Evolutionary conservation across 2,113 vertebrate genomes (phyloP).

Genomic region (Morone chrysops): DNA sequence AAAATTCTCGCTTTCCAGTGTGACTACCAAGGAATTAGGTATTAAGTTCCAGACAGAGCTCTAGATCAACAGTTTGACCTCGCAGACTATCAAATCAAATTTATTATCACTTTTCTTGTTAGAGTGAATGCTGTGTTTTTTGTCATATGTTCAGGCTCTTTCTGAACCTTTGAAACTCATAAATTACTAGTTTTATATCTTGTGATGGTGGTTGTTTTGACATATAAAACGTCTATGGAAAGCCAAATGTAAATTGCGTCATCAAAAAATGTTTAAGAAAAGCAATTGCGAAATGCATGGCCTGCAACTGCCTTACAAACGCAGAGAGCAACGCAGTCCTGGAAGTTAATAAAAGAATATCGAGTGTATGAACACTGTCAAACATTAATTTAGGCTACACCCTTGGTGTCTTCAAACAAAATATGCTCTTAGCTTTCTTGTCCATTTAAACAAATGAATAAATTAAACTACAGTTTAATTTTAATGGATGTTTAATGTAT

Average conservation of each 20-base stretch:
- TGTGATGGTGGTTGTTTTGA: background rate
- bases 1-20: conserved; percentile 15
- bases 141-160: too few relatives aligned
- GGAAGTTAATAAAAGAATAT: too few relatives aligned
- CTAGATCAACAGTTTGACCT: background rate
- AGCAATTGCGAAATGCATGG: background rate
- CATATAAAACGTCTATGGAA: background rate
- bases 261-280: background rate
- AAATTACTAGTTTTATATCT: background rate
- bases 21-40: conserved; percentile 12
- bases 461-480: too few relatives aligned
- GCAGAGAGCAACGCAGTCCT: background rate
- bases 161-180: too few relatives aligned
- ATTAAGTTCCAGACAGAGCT: background rate
- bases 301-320: background rate
- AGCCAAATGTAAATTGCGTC: background rate
- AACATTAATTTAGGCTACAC: too few relatives aligned
- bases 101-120: background rate
- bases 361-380: too few relatives aligned
- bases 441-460: too few relatives aligned
- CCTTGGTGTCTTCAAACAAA: too few relatives aligned
- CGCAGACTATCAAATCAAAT: conserved; percentile 6
- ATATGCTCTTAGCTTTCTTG: too few relatives aligned
- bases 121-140: background rate
- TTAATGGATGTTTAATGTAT: too few relatives aligned